A percentile compares a stretch with the other conserved stretches of the same genome.
phyloP scores from a whole-genome alignment of 2,797 vertebrate genomes.

The Alca torda region DNA sequence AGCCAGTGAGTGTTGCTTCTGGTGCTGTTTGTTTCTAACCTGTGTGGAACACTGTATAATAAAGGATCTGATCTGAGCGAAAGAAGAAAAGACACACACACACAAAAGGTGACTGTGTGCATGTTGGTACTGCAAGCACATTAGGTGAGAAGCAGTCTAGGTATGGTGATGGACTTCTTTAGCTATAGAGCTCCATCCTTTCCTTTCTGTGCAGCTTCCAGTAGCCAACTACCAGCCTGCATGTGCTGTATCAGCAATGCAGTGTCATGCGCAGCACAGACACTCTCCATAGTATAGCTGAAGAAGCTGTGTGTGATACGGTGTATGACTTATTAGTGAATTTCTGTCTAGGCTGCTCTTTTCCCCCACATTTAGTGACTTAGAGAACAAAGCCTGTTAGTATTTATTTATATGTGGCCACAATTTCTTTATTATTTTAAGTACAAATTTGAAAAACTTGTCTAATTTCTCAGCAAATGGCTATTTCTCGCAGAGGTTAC shows the following conservation, averaged over 20 bases:
- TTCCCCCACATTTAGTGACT: neutral
- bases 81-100: neutral
- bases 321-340: neutral
- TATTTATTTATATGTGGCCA: neutral
- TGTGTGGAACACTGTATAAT: neutral
- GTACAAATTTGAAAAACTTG: neutral
- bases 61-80: neutral
- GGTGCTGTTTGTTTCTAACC: neutral
- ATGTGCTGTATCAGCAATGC: neutral
- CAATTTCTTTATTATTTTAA: neutral
- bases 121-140: neutral
- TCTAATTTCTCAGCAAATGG: neutral
- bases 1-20: neutral
- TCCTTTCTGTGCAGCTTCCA: neutral
- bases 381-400: neutral
- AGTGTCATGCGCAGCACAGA: neutral
- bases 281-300: neutral
- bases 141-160: neutral
- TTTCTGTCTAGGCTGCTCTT: neutral
- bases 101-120: no score
- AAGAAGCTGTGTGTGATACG: neutral
- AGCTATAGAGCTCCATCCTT: neutral
- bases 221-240: neutral
- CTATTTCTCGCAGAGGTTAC: neutral
- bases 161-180: neutral